These are phyloP conservation scores for Stegostoma tigrinum DNA, from an alignment of 2,113 vertebrate species.

Conservation along the genomic window DNA sequence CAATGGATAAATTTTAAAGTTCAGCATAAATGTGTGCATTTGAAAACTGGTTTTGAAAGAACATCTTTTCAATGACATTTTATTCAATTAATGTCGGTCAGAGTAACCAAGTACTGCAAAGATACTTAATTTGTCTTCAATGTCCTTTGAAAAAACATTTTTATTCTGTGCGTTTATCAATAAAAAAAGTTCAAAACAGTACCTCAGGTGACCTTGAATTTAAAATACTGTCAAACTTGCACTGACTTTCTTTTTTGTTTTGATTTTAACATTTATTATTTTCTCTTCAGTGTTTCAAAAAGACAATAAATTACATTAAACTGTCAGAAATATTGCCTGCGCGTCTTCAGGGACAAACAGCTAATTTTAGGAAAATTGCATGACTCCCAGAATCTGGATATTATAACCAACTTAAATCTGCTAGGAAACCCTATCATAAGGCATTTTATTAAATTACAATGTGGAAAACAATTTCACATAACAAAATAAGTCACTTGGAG, in stretches of 20 bases:
- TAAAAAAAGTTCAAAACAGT: not conserved
- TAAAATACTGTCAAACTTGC: not conserved
- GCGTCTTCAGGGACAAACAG: not conserved
- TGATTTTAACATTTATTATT: not conserved
- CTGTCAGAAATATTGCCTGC: not conserved
- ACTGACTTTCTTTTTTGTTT: not conserved
- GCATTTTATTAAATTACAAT: not conserved
- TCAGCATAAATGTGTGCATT: not conserved
- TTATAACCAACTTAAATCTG: not conserved
- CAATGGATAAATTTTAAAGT: not conserved
- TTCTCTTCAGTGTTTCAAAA: not conserved
- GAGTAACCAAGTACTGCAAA: not conserved
- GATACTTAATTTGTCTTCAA: not conserved
- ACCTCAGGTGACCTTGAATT: not conserved
- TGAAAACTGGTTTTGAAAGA: not conserved
- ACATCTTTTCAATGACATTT: not conserved
- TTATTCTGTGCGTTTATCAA: not conserved
- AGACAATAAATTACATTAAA: not conserved
- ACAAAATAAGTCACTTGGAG: not conserved
- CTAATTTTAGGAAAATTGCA: constrained; percentile 19
- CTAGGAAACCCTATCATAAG: not conserved
- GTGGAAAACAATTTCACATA: not conserved
- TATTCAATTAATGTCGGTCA: not conserved
- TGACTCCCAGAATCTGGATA: constrained; percentile 6
- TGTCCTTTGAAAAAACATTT: not conserved